phyloP scores from a whole-genome alignment of 2,888 invertebrate species.

The Spodoptera littoralis region DNA sequence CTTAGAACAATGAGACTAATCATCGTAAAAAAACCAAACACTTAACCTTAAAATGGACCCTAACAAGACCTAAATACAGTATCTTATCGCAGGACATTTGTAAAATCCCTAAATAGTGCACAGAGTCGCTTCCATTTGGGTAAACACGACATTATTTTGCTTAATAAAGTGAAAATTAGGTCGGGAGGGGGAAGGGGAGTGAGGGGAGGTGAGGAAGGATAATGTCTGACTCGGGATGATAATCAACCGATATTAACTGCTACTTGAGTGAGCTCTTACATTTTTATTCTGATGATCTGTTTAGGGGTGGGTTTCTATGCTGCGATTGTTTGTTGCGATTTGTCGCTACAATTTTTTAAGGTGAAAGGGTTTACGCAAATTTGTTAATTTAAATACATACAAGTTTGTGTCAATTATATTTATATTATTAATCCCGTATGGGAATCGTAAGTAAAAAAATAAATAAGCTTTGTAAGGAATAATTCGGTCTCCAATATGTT shows the following conservation, averaged over 20 bases:
- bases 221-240: constrained; percentile 62
- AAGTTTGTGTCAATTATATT: no score
- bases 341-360: neutral
- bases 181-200: constrained; percentile 41
- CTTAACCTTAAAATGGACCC: neutral
- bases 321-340: constrained; percentile 44
- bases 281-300: constrained; percentile 70
- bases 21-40: no score
- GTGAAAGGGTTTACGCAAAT: no score
- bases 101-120: constrained; percentile 50
- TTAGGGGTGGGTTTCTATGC: constrained; percentile 54
- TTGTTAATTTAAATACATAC: no score
- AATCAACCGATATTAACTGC: constrained; percentile 72
- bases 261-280: constrained; percentile 58
- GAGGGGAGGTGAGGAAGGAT: constrained; percentile 32
- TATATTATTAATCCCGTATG: no score
- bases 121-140: constrained; percentile 43
- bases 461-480: no score
- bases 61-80: neutral
- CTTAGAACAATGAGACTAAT: no score
- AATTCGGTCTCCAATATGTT: no score
- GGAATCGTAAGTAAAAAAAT: no score
- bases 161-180: constrained; percentile 60
- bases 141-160: constrained; percentile 54
- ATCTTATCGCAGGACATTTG: constrained; percentile 36